These are phyloP conservation scores for Tachyglossus aculeatus DNA, from an alignment of 2,797 vertebrate species.

Conservation along the genomic window DNA sequence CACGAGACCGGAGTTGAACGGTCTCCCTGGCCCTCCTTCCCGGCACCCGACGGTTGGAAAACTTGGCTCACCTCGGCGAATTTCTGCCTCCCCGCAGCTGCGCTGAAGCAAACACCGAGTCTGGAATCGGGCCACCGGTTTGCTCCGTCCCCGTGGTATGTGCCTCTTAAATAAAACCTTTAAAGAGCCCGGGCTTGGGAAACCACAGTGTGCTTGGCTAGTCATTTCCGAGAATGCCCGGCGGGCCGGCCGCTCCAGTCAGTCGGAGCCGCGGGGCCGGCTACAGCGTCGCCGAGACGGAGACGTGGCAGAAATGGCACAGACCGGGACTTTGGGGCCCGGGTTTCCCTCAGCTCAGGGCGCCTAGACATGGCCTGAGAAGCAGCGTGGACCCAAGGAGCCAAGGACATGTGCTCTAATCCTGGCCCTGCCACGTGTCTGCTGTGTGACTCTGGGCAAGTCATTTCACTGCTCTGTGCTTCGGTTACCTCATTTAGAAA, in stretches of 20 bases:
- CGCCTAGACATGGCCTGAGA: too few relatives aligned
- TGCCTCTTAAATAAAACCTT: neutral
- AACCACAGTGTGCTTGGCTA: neutral
- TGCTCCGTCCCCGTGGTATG: neutral
- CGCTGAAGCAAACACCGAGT: neutral
- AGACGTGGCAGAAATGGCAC: neutral
- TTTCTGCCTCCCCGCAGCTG: neutral
- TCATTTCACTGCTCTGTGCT: too few relatives aligned
- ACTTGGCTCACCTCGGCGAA: accelerated
- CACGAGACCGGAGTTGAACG: neutral
- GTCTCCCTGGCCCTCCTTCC: neutral
- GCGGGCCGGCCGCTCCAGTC: neutral
- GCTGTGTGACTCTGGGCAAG: too few relatives aligned
- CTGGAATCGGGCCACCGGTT: neutral
- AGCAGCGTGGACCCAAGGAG: too few relatives aligned
- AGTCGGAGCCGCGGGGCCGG: too few relatives aligned
- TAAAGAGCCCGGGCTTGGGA: neutral
- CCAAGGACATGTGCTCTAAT: too few relatives aligned
- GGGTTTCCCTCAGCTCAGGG: neutral
- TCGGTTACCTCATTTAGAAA: too few relatives aligned
- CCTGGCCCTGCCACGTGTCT: too few relatives aligned
- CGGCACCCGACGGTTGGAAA: neutral
- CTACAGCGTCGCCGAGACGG: neutral
- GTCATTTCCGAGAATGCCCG: neutral
- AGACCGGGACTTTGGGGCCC: conserved; percentile 8